Evolutionary conservation across 2,888 invertebrate genomes (phyloP), one percentile per base, ranked within the genome.

Genomic region (Eueremaeus valkanovi): DNA sequence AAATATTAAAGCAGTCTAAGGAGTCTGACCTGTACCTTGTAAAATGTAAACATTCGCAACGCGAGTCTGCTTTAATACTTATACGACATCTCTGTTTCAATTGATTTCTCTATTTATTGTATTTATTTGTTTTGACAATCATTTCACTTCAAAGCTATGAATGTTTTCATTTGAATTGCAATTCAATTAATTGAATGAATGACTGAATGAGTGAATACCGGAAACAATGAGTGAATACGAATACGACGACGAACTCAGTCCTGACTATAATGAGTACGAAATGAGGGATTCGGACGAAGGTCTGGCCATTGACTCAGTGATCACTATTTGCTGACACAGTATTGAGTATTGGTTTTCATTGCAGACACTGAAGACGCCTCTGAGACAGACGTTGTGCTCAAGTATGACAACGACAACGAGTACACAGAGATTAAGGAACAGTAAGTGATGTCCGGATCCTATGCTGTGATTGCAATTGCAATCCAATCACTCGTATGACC

Each of bases 321-420:
- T n/a, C n/a, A n/a, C n/a, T n/a, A n/a, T n/a, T n/a, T n/a, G n/a
- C n/a, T 29, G 16, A 6, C 11, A 5, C n/a, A 3, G 29, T 33
- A 33, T 36, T 72, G n/a, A 31, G 11, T 31, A 24, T 0, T 33
- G 55, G 5, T 73, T 2, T 72, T 13, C 31, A 3, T 78, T 79
- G 61, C 78, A 90, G 95, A 95, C 83, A 96, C 96, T 0, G 96
- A 95, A 84, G 96, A 96, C 86, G 95, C 95, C 0, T 95, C 95
- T 84, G 96, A 96, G 84, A 92, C 93, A n/a, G 95, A 95, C 80
- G 90, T 91, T 49, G 90, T 91, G 29, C 29, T 73, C 36, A 73
- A 70, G 29, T 66, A 68, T 49, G 55, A 58, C 55, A 89, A 90
- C 81, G 90, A 91, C 82, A 90, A 90, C 80, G 84, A 85, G 76